Percentiles rank a stretch among this genome's conserved stretches.
Conservation (phyloP, 2,888 invertebrate species). For the Nysson spinosus region DNA sequence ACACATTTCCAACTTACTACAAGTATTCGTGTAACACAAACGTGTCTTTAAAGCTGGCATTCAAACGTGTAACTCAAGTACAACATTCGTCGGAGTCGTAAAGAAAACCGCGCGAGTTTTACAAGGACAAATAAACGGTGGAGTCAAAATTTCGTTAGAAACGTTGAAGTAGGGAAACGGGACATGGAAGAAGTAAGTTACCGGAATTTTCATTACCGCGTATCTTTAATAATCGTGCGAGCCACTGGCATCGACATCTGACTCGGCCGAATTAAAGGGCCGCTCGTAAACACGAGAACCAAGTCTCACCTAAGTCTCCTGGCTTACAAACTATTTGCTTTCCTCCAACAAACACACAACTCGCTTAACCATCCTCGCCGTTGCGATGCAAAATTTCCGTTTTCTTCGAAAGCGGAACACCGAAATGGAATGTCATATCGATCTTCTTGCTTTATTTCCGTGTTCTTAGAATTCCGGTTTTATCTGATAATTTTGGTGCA, state of each 20-base stretch:
- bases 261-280: neutral
- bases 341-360: neutral
- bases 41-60: too few relatives aligned
- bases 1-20: too few relatives aligned
- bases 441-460: neutral
- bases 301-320: slow-evolving; percentile 1
- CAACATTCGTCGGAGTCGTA: too few relatives aligned
- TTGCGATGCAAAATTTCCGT: neutral
- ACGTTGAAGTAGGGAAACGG: neutral
- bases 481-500: too few relatives aligned
- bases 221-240: neutral
- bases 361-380: slow-evolving; percentile 1
- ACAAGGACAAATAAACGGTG: too few relatives aligned
- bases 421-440: neutral
- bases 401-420: neutral
- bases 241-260: neutral
- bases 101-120: too few relatives aligned
- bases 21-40: too few relatives aligned
- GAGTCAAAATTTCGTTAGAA: neutral
- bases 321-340: slow-evolving; percentile 17
- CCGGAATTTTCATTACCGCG: neutral
- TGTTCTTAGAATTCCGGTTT: too few relatives aligned
- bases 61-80: too few relatives aligned
- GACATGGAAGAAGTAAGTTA: too few relatives aligned
- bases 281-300: neutral